Conservation (phyloP, 2,113 vertebrate genomes). For the Eudorcas thomsonii region DNA sequence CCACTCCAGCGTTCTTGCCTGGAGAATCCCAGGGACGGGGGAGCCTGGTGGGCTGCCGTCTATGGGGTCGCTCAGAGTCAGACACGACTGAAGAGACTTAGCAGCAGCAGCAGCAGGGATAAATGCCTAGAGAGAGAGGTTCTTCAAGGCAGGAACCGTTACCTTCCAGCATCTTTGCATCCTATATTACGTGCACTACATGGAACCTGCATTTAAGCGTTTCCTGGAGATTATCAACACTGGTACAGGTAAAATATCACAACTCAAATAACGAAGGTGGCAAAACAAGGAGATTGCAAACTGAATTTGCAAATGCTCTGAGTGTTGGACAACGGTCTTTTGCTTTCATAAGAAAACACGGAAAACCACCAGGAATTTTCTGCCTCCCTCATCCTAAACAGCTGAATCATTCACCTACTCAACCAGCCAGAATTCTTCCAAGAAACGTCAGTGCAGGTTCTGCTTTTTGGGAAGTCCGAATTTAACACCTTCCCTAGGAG, state of each 20-base stretch:
- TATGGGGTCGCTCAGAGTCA: too few relatives aligned
- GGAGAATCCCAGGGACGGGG: too few relatives aligned
- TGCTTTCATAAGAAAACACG: neutral
- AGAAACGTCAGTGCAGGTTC: neutral
- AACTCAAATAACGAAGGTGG: neutral
- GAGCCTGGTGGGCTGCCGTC: too few relatives aligned
- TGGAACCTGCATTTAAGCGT: neutral
- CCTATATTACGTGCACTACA: neutral
- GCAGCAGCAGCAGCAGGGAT: neutral
- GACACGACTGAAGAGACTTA: too few relatives aligned
- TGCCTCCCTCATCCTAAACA: conserved; percentile 36
- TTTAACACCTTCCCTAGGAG: neutral
- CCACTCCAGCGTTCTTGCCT: too few relatives aligned
- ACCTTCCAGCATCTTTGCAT: neutral
- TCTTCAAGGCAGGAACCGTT: neutral
- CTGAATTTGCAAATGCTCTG: neutral
- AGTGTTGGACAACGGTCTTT: neutral
- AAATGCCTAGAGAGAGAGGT: neutral
- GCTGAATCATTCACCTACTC: conserved; percentile 67
- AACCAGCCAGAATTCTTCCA: neutral
- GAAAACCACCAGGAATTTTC: neutral
- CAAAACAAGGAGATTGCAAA: neutral
- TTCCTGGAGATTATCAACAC: neutral
- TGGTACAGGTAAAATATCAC: neutral
- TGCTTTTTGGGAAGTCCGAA: neutral